Evolutionary conservation across 1,140 invertebrate genomes (phyloP).

Genomic region (Micrasema minimum): DNA sequence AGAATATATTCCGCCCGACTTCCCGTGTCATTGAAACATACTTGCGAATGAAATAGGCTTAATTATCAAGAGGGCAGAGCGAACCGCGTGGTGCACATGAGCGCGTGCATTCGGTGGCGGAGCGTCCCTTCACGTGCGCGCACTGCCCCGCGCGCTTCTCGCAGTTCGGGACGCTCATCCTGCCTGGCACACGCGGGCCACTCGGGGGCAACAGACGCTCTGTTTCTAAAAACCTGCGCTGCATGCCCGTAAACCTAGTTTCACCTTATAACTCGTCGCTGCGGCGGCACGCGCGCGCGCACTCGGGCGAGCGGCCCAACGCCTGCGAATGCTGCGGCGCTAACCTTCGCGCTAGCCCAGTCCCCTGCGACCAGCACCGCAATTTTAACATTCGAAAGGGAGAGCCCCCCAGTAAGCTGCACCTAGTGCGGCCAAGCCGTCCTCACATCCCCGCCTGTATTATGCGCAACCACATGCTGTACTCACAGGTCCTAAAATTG

Average conservation of each 20-base stretch:
- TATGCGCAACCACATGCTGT: constrained; percentile 56
- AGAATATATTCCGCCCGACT: constrained; percentile 43
- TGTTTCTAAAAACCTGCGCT: no score
- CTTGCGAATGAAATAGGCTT: no score
- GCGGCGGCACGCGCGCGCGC: constrained; percentile 26
- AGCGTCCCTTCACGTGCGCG: constrained; percentile 21
- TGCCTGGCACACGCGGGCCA: constrained; percentile 53
- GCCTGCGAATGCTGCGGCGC: constrained; percentile 39
- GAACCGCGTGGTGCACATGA: constrained; percentile 57
- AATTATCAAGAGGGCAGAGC: constrained; percentile 58
- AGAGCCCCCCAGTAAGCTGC: constrained; percentile 72
- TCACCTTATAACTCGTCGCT: constrained; percentile 15
- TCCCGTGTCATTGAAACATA: constrained; percentile 60
- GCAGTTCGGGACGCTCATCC: constrained; percentile 25
- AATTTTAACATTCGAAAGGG: no score
- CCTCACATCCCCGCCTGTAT: constrained; percentile 62
- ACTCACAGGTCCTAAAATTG: constrained; percentile 38
- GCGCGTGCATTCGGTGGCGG: constrained; percentile 24
- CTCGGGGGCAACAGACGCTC: constrained; percentile 57
- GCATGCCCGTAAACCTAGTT: constrained; percentile 53
- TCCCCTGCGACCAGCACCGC: constrained; percentile 62
- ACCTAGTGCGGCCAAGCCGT: constrained; percentile 71
- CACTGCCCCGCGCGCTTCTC: constrained; percentile 23
- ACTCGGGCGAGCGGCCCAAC: constrained; percentile 56
- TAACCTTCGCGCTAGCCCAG: constrained; percentile 50